Evolutionary conservation across 2,888 invertebrate species (phyloP).

Genomic region (Drosophila neoperkinsi): DNA sequence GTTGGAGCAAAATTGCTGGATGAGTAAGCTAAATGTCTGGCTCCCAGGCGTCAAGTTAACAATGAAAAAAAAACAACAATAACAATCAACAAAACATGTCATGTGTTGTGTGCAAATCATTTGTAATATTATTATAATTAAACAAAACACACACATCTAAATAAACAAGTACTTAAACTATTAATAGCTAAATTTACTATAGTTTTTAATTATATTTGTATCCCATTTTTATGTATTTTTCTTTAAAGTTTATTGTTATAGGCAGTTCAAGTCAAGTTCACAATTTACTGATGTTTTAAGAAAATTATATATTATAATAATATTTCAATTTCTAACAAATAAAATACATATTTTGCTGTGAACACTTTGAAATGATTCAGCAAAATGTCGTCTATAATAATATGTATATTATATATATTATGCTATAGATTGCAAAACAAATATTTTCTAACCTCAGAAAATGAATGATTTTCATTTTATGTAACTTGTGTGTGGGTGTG

Average conservation of each 20-base stretch:
- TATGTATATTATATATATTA: neutral
- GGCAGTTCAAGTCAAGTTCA: neutral
- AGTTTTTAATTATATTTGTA: neutral
- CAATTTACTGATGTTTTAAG: neutral
- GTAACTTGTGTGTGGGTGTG: slow-evolving; percentile 30
- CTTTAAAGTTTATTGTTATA: too few relatives aligned
- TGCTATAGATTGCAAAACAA: neutral
- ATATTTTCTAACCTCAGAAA: slow-evolving; percentile 3
- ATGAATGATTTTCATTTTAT: slow-evolving; percentile 22
- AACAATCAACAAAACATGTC: slow-evolving; percentile 2
- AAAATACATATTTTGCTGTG: neutral
- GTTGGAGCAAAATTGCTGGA: slow-evolving; percentile 3
- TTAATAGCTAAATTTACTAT: neutral
- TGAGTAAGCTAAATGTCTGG: slow-evolving; percentile 31
- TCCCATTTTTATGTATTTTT: neutral
- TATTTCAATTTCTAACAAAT: neutral
- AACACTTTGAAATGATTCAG: neutral
- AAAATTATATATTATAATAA: neutral
- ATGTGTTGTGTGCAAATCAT: slow-evolving; percentile 12
- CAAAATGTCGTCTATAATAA: slow-evolving; percentile 3
- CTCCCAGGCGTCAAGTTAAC: slow-evolving; percentile 10
- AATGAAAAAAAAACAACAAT: neutral
- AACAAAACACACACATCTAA: neutral
- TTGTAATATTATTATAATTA: slow-evolving; percentile 9
- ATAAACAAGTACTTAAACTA: neutral